Conservation (phyloP, 2,797 vertebrate species). For the Acrocephalus scirpaceus region DNA sequence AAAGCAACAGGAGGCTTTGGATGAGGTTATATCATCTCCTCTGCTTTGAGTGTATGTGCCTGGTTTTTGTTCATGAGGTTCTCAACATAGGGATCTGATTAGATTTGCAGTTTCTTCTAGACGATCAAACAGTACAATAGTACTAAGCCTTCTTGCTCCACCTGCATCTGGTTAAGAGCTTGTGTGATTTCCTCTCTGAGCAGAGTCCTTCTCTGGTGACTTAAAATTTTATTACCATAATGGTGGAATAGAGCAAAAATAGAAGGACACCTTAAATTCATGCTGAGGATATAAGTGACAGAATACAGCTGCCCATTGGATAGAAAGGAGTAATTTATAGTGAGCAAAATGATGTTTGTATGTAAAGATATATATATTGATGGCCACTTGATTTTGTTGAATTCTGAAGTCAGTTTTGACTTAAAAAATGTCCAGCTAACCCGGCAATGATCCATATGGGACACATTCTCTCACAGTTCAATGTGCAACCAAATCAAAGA, state of each 20-base stretch:
- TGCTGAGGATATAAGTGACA: neutral
- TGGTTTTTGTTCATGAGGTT: conserved; percentile 40
- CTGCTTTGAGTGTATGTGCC: conserved; percentile 16
- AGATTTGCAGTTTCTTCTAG: conserved; percentile 59
- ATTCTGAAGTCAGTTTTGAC: neutral
- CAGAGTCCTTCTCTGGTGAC: neutral
- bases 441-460: neutral
- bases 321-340: neutral
- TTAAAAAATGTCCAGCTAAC: neutral
- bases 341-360: neutral
- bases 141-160: conserved; percentile 21
- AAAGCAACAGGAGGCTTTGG: conserved; percentile 57
- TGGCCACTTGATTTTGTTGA: neutral
- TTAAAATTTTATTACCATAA: conserved; percentile 19
- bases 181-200: conserved; percentile 40
- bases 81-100: conserved; percentile 50
- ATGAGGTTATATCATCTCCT: conserved; percentile 45
- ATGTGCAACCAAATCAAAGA: neutral
- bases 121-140: conserved; percentile 50
- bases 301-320: neutral
- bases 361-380: neutral
- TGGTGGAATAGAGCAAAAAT: neutral
- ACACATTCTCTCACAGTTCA: neutral
- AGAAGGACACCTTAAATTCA: neutral
- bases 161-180: conserved; percentile 50